Evolutionary conservation across 2,113 vertebrate species (phyloP).

Genomic region (Rousettus leschenaultii): DNA sequence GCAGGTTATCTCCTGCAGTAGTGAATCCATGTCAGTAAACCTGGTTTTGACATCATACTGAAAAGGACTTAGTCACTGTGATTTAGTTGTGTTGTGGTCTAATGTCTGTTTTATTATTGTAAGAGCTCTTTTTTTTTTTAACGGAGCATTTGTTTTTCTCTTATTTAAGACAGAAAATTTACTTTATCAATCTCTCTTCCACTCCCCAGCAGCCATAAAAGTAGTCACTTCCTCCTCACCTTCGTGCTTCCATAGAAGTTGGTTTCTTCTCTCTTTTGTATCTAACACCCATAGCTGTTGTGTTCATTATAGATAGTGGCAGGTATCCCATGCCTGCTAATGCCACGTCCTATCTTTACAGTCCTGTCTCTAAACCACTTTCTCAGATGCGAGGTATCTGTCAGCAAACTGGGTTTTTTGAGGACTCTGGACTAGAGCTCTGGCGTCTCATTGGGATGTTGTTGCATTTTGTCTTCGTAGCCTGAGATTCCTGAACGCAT

Average conservation of each 20-base stretch:
- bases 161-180: neutral
- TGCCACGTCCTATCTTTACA: neutral
- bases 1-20: neutral
- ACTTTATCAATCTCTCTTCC: neutral
- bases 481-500: slow-evolving; percentile 94
- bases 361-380: neutral
- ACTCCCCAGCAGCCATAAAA: neutral
- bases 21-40: neutral
- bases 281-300: neutral
- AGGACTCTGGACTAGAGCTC: neutral
- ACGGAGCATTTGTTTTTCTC: neutral
- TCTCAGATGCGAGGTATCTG: neutral
- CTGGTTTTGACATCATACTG: neutral
- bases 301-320: neutral
- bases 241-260: neutral
- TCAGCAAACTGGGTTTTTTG: neutral
- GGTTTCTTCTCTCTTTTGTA: neutral
- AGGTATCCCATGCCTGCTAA: neutral
- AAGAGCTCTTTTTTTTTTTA: neutral
- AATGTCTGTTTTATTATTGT: neutral
- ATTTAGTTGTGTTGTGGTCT: neutral
- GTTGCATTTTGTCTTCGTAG: slow-evolving; percentile 80
- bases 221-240: neutral
- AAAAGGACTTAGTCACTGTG: neutral
- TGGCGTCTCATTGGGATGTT: neutral